Evolutionary conservation across 2,888 invertebrate species (phyloP).

Genomic region (Drosophila nr. perissopoda): DNA sequence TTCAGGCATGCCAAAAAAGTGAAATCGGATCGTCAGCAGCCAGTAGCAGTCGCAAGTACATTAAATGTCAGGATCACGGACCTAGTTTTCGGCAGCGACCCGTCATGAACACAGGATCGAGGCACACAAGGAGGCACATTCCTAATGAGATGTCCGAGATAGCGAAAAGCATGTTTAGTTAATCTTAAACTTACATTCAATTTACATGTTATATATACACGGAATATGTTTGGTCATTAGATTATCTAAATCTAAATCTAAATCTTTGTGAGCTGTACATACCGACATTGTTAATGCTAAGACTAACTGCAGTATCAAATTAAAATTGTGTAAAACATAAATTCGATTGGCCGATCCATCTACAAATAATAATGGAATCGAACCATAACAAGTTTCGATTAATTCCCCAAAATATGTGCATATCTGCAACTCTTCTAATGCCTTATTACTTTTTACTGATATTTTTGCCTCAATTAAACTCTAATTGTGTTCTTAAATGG

Average conservation of each 20-base stretch:
- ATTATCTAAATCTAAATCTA: slow-evolving; percentile 21
- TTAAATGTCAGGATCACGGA: slow-evolving; percentile 1
- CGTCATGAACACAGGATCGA: slow-evolving; percentile 18
- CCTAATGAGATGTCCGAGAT: slow-evolving; percentile 98
- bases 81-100: slow-evolving; percentile 6
- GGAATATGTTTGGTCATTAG: slow-evolving; percentile 22
- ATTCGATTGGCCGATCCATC: not conserved
- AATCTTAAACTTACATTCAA: slow-evolving; percentile 13
- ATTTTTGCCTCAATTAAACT: not conserved
- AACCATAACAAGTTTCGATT: too few relatives aligned
- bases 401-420: not conserved
- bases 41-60: not conserved
- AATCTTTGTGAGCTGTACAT: slow-evolving; percentile 27
- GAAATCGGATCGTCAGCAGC: slow-evolving; percentile 8
- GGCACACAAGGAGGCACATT: slow-evolving; percentile 95
- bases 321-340: slow-evolving; percentile 5
- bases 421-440: not conserved
- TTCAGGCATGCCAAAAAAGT: slow-evolving; percentile 36
- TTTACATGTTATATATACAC: slow-evolving; percentile 1
- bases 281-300: slow-evolving; percentile 19
- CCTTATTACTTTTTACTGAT: not conserved
- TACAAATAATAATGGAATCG: too few relatives aligned
- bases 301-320: slow-evolving; percentile 15
- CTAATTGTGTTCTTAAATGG: not conserved
- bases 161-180: slow-evolving; percentile 88